Evolutionary conservation across 2,888 invertebrate species (phyloP).

Genomic region (Doris montereyensis): DNA sequence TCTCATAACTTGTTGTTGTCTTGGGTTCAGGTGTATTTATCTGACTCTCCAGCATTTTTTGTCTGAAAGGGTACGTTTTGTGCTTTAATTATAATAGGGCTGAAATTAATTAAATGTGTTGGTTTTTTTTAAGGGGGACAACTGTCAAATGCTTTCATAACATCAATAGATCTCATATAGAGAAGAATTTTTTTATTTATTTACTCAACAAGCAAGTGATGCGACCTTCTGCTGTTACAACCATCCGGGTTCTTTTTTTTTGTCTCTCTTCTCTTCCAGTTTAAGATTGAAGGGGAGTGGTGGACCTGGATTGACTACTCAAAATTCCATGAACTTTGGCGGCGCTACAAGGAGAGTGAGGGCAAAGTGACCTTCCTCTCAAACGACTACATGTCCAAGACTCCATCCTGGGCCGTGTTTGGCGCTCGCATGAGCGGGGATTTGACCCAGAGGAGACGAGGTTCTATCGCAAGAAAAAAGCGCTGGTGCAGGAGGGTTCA

Average conservation of each 20-base stretch:
- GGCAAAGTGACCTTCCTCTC: slow-evolving; percentile 74
- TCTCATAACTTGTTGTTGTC: no score
- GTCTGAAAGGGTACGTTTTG: no score
- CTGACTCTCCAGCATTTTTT: no score
- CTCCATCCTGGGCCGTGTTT: slow-evolving; percentile 77
- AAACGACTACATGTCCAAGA: slow-evolving; percentile 75
- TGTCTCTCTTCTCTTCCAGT: slow-evolving; percentile 67
- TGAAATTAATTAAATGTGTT: no score
- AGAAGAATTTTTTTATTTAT: background rate
- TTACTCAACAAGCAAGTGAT: no score
- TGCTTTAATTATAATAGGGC: no score
- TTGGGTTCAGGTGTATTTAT: no score
- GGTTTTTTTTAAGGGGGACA: no score
- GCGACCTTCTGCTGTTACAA: no score
- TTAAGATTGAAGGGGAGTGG: slow-evolving; percentile 75
- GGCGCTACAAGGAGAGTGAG: slow-evolving; percentile 68
- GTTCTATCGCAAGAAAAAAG: slow-evolving; percentile 67
- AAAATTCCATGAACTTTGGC: slow-evolving; percentile 74
- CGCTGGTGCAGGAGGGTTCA: no score
- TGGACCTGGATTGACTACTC: slow-evolving; percentile 78
- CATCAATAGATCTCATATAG: background rate
- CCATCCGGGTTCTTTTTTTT: no score
- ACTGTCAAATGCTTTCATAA: no score
- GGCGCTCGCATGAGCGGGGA: slow-evolving; percentile 75
- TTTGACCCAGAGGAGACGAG: slow-evolving; percentile 77